A percentile compares a stretch with the other conserved stretches of the same genome.
Evolutionary conservation across 1,140 invertebrate species (phyloP).

Genomic region (Centruroides vittatus): DNA sequence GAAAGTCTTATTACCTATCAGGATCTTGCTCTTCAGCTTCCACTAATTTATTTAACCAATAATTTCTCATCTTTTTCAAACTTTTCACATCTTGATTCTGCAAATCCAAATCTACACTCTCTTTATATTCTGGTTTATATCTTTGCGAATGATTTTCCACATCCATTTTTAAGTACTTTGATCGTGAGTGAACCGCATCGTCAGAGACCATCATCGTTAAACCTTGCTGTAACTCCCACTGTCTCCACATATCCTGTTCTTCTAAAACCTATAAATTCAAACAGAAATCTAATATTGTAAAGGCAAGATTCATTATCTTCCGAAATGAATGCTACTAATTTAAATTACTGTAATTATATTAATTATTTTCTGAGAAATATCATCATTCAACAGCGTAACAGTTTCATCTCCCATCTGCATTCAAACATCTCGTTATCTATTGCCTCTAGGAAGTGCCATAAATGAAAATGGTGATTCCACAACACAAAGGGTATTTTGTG

Average conservation of each 20-base stretch:
- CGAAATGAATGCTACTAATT: too few relatives aligned
- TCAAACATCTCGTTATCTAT: too few relatives aligned
- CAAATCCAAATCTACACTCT: neutral
- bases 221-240: constrained; percentile 19
- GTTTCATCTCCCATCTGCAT: too few relatives aligned
- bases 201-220: constrained; percentile 20
- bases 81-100: constrained; percentile 1
- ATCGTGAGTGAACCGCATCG: constrained; percentile 8
- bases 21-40: constrained; percentile 20
- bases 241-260: constrained; percentile 29
- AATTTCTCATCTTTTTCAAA: constrained; percentile 1
- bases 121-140: constrained; percentile 9
- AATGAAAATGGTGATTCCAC: too few relatives aligned
- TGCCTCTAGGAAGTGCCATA: too few relatives aligned
- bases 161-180: constrained; percentile 7
- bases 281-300: neutral
- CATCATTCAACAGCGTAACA: too few relatives aligned
- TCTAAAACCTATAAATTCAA: constrained; percentile 24
- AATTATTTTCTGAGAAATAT: too few relatives aligned
- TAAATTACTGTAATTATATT: too few relatives aligned
- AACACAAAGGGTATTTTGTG: too few relatives aligned
- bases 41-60: constrained; percentile 20
- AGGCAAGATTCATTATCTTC: too few relatives aligned
- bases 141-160: constrained; percentile 19
- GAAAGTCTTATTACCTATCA: constrained; percentile 12